These are phyloP conservation scores for Mungos mungo DNA, from an alignment of 2,113 vertebrate species.

Conservation along the genomic window DNA sequence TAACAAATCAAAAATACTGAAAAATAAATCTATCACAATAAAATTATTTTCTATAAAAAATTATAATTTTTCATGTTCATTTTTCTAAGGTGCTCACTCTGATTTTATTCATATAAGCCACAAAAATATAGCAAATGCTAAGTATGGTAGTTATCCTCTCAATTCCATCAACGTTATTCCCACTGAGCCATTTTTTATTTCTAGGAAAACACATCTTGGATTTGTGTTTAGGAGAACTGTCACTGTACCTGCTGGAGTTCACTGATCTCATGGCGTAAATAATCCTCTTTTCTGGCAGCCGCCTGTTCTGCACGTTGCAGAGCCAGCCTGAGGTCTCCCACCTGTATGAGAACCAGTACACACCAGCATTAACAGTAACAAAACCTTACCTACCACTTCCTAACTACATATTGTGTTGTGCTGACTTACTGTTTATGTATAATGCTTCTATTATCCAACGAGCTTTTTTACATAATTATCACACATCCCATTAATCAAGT, in stretches of 20 bases:
- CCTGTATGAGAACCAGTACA: constrained; percentile 83
- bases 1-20: background rate
- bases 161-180: background rate
- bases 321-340: constrained; percentile 93
- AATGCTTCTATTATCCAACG: background rate
- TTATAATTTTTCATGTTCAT: background rate
- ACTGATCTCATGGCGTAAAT: constrained; percentile 95
- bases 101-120: background rate
- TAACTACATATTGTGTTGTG: background rate
- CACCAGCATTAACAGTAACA: background rate
- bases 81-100: background rate
- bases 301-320: constrained; percentile 96
- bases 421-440: background rate
- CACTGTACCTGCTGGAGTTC: constrained; percentile 94
- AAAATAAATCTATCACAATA: background rate
- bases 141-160: background rate
- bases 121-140: background rate
- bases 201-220: background rate
- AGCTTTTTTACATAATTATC: background rate
- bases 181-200: background rate
- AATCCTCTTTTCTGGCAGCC: constrained; percentile 96
- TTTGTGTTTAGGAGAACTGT: background rate
- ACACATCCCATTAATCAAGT: background rate
- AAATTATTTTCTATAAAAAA: constrained; percentile 43
- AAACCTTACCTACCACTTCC: background rate